A percentile compares a stretch with the other conserved stretches of the same genome.
phyloP scores from a whole-genome alignment of 2,888 invertebrate genomes.

The Electrophaes corylata region DNA sequence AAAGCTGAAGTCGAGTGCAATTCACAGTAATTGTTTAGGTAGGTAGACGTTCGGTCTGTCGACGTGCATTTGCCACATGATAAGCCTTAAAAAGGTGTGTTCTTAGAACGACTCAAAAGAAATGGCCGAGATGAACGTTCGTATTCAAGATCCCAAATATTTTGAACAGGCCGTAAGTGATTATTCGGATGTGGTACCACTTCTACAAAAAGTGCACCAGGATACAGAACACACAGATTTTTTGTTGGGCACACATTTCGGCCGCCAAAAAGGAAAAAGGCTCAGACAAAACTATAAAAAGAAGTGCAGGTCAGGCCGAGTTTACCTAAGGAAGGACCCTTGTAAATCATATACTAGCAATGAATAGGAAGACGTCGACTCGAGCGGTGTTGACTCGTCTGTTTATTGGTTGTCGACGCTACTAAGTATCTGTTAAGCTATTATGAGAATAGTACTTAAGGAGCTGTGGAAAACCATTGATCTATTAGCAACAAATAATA shows the following conservation, averaged over 20 bases:
- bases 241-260: constrained; percentile 77
- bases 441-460: constrained; percentile 69
- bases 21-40: constrained; percentile 42
- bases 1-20: constrained; percentile 39
- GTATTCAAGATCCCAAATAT: constrained; percentile 80
- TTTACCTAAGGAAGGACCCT: constrained; percentile 84
- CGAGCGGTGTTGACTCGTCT: constrained; percentile 79
- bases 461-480: constrained; percentile 47
- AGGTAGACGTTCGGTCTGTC: constrained; percentile 53
- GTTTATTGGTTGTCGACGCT: constrained; percentile 79
- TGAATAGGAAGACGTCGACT: constrained; percentile 74
- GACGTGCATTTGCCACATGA: constrained; percentile 49
- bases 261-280: constrained; percentile 78
- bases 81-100: constrained; percentile 57
- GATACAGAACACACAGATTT: constrained; percentile 78
- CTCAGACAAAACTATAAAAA: constrained; percentile 80
- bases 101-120: constrained; percentile 75
- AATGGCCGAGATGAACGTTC: constrained; percentile 63
- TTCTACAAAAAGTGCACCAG: constrained; percentile 80
- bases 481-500: constrained; percentile 43
- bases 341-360: constrained; percentile 81
- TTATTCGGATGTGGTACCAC: constrained; percentile 83
- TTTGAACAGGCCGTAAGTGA: constrained; percentile 81
- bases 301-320: constrained; percentile 76
- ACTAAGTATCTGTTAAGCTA: constrained; percentile 77